Evolutionary conservation across 2,113 vertebrate species (phyloP), one percentile per base, ranked within the genome.

Genomic region (Proterorhinus semilunaris): DNA sequence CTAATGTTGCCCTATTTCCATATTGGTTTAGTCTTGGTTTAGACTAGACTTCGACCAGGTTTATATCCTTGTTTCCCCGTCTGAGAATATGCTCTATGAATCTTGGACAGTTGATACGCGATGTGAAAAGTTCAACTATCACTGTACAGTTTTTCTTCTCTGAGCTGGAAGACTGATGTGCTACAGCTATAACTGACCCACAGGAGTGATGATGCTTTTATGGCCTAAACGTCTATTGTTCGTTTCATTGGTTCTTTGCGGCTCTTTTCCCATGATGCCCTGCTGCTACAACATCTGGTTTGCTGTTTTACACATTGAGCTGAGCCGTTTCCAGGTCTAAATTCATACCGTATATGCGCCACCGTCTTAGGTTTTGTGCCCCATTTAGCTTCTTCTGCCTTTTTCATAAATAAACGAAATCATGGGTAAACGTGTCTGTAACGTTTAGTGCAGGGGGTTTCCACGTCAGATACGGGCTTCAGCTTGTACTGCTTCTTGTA

Each of bases 231-330:
- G n/a, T 68, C 52, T 47, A 65, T 70, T 67, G 57, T 71, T 66
- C 52, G 61, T 71, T 71, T 73, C 57, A 44, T 49, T 13, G 42
- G 8, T 12, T 75, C 61, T 66, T 17, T 54, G 65, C 58, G 44
- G 36, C 21, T 4, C 51, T 48, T 79, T 82, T 87, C 72, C 59
- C 50, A 74, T 17, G 54, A 73, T 74, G 10, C 46, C 49, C 66
- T 63, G 63, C 75, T 62, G 70, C 13, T 74, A 44, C 49, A 63
- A 74, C 72, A 82, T 70, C 76, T 79, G 74, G 66, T 80, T 78
- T 64, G 71, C 44, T 57, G 44, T 54, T 69, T 15, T 58, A 69
- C 65, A 49, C 21, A 4, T 79, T 11, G 0, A 65, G 43, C 55
- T 45, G 78, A 21, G 71, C 66, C 10, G 55, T 70, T 72, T 52